Evolutionary conservation across 64 coral and sea anemone genomes (phyloP).

Genomic region (Montipora capricornis): DNA sequence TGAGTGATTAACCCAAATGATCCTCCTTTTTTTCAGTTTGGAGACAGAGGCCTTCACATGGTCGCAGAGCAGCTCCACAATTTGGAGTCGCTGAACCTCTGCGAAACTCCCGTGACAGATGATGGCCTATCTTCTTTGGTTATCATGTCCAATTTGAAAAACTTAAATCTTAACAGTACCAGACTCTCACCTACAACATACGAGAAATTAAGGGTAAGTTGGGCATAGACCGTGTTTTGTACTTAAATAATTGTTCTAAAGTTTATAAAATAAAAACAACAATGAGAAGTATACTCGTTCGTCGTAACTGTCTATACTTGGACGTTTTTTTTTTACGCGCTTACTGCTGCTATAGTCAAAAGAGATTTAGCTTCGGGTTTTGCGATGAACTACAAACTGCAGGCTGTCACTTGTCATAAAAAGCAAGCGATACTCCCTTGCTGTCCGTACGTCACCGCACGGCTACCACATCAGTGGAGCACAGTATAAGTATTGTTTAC

Average conservation of each 20-base stretch:
- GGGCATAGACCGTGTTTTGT: background rate
- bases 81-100: conserved; percentile 95
- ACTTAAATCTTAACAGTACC: conserved; percentile 93
- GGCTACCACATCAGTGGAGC: no score
- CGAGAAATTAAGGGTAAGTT: conserved; percentile 91
- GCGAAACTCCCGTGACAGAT: conserved; percentile 98
- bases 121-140: conserved; percentile 91
- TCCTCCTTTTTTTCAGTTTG: conserved; percentile 74
- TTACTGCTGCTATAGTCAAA: no score
- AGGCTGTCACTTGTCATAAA: no score
- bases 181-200: conserved; percentile 87
- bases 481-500: no score
- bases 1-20: background rate
- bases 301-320: no score
- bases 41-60: conserved; percentile 94
- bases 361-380: no score
- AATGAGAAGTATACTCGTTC: background rate
- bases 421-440: no score
- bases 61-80: conserved; percentile 95
- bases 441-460: no score
- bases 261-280: background rate
- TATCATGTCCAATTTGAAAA: conserved; percentile 93
- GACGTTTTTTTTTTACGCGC: no score
- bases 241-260: background rate
- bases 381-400: no score